A percentile compares a stretch with the other conserved stretches of the same genome.
Evolutionary conservation across 2,113 vertebrate species (phyloP).

Genomic region (Sturnira hondurensis): DNA sequence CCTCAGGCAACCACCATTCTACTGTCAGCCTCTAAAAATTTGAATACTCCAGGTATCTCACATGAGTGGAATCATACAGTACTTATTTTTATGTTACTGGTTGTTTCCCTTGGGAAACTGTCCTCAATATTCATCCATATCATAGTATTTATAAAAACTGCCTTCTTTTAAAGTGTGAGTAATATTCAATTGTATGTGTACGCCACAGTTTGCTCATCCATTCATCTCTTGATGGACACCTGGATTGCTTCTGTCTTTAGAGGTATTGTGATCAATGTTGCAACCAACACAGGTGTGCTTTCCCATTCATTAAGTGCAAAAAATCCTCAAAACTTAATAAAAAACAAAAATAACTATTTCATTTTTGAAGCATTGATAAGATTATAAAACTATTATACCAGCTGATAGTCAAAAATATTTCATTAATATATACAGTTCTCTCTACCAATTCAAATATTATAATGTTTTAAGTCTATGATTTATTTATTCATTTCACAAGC

Average conservation of each 20-base stretch:
- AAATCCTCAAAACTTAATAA: background rate
- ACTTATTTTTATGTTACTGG: background rate
- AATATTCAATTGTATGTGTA: background rate
- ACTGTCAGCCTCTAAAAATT: background rate
- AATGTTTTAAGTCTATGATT: background rate
- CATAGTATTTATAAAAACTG: background rate
- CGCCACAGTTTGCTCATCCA: background rate
- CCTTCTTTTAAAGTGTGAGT: background rate
- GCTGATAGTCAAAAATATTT: background rate
- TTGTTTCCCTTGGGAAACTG: background rate
- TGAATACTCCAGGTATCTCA: background rate
- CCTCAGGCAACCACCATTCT: background rate
- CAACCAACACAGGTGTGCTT: background rate
- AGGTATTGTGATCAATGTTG: background rate
- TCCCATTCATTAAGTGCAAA: background rate
- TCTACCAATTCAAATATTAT: background rate
- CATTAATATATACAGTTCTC: background rate
- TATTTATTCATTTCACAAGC: background rate
- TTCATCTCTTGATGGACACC: background rate
- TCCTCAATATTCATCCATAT: background rate
- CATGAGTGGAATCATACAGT: background rate
- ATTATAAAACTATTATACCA: background rate
- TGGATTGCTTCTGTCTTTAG: background rate
- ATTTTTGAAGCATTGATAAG: background rate
- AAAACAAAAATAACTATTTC: background rate